phyloP scores from a whole-genome alignment of 2,797 vertebrate genomes.

The Alosa sapidissima region DNA sequence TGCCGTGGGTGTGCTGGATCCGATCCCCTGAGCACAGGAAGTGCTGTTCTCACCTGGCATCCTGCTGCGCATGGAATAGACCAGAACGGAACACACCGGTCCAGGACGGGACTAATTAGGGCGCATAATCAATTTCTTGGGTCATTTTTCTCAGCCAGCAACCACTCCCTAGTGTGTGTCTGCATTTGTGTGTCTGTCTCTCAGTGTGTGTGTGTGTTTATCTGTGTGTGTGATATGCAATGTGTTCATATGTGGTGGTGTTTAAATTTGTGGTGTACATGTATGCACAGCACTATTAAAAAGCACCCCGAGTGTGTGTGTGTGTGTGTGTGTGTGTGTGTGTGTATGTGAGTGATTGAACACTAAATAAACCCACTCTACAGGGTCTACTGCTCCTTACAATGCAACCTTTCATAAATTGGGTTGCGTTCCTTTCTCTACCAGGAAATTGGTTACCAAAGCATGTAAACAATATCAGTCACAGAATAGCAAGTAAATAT shows the following conservation, averaged over 20 bases:
- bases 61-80: neutral
- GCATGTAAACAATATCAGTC: neutral
- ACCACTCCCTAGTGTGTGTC: neutral
- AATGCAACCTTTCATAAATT: neutral
- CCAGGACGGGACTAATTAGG: neutral
- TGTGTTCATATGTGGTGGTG: neutral
- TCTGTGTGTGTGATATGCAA: neutral
- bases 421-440: neutral
- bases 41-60: neutral
- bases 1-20: neutral
- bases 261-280: neutral
- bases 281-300: neutral
- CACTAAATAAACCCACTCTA: neutral
- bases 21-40: neutral
- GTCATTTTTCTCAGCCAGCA: neutral
- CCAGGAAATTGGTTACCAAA: neutral
- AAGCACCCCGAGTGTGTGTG: neutral
- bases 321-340: constrained; percentile 19
- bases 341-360: constrained; percentile 21
- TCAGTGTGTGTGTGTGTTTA: neutral
- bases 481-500: neutral
- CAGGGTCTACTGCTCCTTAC: neutral
- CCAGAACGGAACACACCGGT: neutral
- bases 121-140: neutral
- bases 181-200: neutral